Conservation (phyloP, 2,888 invertebrate genomes). For the Sinelater perroti region DNA sequence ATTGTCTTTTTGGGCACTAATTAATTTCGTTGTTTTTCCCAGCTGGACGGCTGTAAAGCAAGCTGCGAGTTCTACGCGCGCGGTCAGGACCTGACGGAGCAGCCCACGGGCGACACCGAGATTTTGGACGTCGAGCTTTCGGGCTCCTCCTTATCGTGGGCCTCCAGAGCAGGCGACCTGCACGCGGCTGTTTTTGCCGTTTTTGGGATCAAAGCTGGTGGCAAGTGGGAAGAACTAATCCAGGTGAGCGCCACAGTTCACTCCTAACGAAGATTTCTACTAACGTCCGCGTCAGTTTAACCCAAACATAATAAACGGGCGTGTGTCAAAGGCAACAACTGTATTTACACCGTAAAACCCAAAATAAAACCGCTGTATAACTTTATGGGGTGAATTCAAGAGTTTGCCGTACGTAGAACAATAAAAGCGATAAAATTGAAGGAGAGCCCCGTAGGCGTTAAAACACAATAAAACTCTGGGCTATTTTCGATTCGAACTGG, state of each 20-base stretch:
- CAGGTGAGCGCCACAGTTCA: neutral
- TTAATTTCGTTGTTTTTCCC: conserved; percentile 12
- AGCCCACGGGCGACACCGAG: neutral
- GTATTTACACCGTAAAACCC: conserved; percentile 34
- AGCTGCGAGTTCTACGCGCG: neutral
- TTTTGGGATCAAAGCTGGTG: neutral
- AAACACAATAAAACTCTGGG: neutral
- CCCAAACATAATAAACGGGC: conserved; percentile 28
- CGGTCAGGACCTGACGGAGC: neutral
- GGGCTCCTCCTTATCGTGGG: neutral
- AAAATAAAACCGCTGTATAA: conserved; percentile 37
- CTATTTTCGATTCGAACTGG: neutral
- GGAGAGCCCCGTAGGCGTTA: conserved; percentile 1
- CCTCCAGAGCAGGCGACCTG: neutral
- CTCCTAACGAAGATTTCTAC: neutral
- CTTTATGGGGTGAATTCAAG: conserved; percentile 31
- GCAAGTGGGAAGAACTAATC: neutral
- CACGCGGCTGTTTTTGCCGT: neutral
- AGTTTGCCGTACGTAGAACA: conserved; percentile 21
- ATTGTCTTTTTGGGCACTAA: conserved; percentile 2
- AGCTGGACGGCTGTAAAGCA: neutral
- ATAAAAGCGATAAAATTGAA: conserved; percentile 11
- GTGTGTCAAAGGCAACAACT: conserved; percentile 27
- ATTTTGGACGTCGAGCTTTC: neutral
- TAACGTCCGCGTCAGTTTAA: conserved; percentile 15